These are phyloP conservation scores for Dorcus hopei DNA, from an alignment of 2,888 invertebrate species.

Conservation along the genomic window DNA sequence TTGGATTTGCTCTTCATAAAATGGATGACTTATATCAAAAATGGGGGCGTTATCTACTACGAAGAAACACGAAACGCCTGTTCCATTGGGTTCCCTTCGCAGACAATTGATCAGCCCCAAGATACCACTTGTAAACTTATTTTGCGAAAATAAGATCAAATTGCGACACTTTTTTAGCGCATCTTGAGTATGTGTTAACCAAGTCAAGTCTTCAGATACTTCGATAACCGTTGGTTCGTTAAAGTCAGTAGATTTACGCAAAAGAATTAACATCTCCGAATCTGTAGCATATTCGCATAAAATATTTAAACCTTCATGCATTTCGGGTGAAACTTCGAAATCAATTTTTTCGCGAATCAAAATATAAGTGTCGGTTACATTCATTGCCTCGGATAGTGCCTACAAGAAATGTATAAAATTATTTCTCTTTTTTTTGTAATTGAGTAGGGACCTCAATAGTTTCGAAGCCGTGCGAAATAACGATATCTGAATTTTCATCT, in stretches of 20 bases:
- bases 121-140: slow-evolving; percentile 73
- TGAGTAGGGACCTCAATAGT: slow-evolving; percentile 24
- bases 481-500: slow-evolving; percentile 33
- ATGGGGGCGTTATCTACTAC: slow-evolving; percentile 58
- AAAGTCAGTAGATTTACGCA: neutral
- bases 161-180: slow-evolving; percentile 31
- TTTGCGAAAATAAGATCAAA: slow-evolving; percentile 62
- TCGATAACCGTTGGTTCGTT: neutral
- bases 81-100: slow-evolving; percentile 63
- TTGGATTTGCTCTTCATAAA: slow-evolving; percentile 64
- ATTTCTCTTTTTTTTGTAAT: slow-evolving; percentile 37
- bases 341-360: slow-evolving; percentile 10
- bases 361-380: slow-evolving; percentile 9
- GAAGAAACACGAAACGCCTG: slow-evolving; percentile 60
- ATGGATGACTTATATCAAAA: slow-evolving; percentile 61
- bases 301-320: neutral
- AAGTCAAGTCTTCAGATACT: neutral
- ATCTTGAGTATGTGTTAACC: slow-evolving; percentile 3
- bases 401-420: slow-evolving; percentile 35
- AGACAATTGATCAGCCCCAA: slow-evolving; percentile 85
- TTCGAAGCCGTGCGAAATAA: neutral
- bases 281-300: neutral
- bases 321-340: slow-evolving; percentile 2
- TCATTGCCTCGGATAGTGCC: neutral
- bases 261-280: slow-evolving; percentile 13